A percentile compares a stretch with the other conserved stretches of the same genome.
Evolutionary conservation across 2,797 vertebrate genomes (phyloP).

Genomic region (Amblyopsis hoosieri): DNA sequence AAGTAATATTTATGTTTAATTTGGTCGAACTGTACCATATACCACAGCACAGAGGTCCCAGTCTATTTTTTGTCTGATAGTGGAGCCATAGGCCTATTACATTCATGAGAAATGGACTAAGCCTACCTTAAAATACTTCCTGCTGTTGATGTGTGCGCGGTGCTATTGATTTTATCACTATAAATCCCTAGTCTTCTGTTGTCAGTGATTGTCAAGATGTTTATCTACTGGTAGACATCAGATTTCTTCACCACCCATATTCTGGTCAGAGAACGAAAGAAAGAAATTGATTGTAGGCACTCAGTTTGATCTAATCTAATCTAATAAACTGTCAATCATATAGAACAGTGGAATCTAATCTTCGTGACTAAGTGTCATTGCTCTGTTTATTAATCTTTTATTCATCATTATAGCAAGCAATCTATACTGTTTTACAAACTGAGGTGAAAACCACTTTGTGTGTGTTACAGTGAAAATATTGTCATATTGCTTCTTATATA

Average conservation of each 20-base stretch:
- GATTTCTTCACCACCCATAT: constrained; percentile 24
- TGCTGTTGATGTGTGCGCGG: constrained; percentile 44
- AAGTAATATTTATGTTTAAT: constrained; percentile 32
- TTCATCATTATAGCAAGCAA: not conserved
- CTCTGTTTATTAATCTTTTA: constrained; percentile 13
- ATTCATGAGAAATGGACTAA: constrained; percentile 55
- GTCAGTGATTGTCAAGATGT: constrained; percentile 37
- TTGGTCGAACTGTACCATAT: constrained; percentile 56
- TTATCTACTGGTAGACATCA: constrained; percentile 23
- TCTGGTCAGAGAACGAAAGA: constrained; percentile 11
- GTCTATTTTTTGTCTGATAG: constrained; percentile 51
- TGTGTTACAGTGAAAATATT: not conserved
- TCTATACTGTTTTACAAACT: not conserved
- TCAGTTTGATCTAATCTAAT: constrained; percentile 18
- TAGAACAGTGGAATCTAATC: constrained; percentile 6
- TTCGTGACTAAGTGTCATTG: constrained; percentile 2
- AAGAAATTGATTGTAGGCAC: constrained; percentile 11
- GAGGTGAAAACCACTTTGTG: no score
- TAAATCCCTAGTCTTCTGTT: constrained; percentile 50
- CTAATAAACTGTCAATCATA: constrained; percentile 42
- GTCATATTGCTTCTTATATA: not conserved
- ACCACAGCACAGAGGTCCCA: constrained; percentile 51
- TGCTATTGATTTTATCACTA: constrained; percentile 59
- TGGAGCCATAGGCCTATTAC: constrained; percentile 51
- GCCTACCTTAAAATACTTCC: constrained; percentile 44